phyloP scores from a whole-genome alignment of 23 tunicate genomes.

The Trididemnum miniatum region DNA sequence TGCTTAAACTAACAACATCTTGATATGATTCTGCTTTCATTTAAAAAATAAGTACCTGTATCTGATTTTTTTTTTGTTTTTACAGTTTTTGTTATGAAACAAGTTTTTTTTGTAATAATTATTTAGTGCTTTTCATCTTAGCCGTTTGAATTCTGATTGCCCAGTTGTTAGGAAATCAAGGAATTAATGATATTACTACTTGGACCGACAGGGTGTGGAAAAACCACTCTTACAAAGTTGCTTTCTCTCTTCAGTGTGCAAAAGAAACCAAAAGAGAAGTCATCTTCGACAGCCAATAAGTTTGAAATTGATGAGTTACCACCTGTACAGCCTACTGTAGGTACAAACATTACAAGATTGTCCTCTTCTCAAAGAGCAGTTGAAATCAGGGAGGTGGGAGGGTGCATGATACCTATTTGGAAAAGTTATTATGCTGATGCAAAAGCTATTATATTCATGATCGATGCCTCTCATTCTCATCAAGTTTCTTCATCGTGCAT shows the following conservation, averaged over 20 bases:
- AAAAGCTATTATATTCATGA: constrained; percentile 49
- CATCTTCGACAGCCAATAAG: not conserved
- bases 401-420: constrained; percentile 86
- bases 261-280: constrained; percentile 18
- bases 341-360: constrained; percentile 54
- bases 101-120: too few relatives aligned
- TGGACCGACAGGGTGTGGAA: constrained; percentile 68
- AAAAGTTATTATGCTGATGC: constrained; percentile 70
- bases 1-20: too few relatives aligned
- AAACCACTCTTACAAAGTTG: constrained; percentile 52
- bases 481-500: constrained; percentile 40
- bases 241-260: not conserved
- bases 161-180: too few relatives aligned
- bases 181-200: constrained; percentile 54
- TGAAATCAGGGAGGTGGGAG: constrained; percentile 75
- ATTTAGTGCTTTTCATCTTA: too few relatives aligned
- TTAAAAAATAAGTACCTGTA: too few relatives aligned
- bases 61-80: too few relatives aligned
- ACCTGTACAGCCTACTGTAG: constrained; percentile 69
- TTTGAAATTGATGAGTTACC: constrained; percentile 44
- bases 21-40: too few relatives aligned
- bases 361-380: constrained; percentile 14
- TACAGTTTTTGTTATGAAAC: too few relatives aligned
- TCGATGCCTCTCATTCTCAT: constrained; percentile 62
- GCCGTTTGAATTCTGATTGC: too few relatives aligned